Base-by-base conservation (phyloP, 1,140 invertebrate species). In the Lordiphosa collinella region DNA sequence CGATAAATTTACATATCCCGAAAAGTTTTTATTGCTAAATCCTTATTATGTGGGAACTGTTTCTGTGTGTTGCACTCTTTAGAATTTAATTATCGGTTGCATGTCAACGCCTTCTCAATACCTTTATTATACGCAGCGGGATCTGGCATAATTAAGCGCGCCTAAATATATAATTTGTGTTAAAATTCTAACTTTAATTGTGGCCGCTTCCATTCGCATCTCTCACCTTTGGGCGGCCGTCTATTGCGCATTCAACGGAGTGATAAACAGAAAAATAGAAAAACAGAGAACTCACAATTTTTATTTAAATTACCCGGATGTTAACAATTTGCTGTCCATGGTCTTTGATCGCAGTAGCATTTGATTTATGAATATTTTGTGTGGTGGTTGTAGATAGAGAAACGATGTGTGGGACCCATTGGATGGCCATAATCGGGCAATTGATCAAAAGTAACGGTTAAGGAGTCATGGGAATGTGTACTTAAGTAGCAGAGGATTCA, bases 251-350 rank as follows among this genome's bases (percentile, higher is more conserved):
- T 36, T 1, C 13, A 47, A 40, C 36, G 7, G 47, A 47, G 55
- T 53, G 68, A 68, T 68, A 76, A 79, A 79, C 76, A 51, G 53
- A 70, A 69, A 44, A 53, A 18, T 31, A 61, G 36, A 61, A 29
- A 61, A 13, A 2, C 11, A 43, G 31, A 5, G 59, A 50, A 34
- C 32, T 25, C 43, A 9, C 29, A 67, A 67, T 36, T 80, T 82
- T 52, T 70, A 80, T 80, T 80, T 57, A 80, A 80, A 80, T 80
- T 82, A 76, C 75, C 75, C 75, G 75, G 75, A 80, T 80, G 75
- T 63, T 82, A 59, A 52, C 76, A 80, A 80, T 80, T 80, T 80
- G 55, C 71, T 61, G 71, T 66, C 65, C 54, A 70, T 75, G 76
- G 46, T 56, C 57, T 82, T 57, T 74, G 76, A 59, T 44, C 70